Base-by-base conservation (phyloP, 2,888 invertebrate species). In the Drosophila yooni region DNA sequence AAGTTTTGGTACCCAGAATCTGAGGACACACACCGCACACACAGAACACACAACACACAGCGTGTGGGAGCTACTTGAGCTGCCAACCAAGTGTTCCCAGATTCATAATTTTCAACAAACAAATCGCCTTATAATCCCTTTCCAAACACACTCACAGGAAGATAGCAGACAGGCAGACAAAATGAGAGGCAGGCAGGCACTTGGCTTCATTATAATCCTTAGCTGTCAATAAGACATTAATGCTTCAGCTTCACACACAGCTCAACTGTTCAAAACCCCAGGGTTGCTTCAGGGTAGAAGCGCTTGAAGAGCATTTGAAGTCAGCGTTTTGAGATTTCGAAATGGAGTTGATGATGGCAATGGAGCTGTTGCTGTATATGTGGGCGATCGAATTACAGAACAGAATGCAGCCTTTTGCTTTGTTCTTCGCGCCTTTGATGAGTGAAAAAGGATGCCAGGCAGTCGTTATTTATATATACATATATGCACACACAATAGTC, bases 61-160 rank as follows among this genome's bases (percentile, higher is more conserved):
- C 73, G 85, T 84, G 84, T 84, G 88, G 82, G 85, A 87, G 87
- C 83, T 74, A 71, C 80, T 77, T 75, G 65, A 65, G 62, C 33
- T 65, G 53, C 10, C 78, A 52, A 62, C 43, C 62, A 65, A 21
- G 60, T 43, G 74, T 64, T 83, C 86, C 74, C 85, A 88, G 85
- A 86, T 85, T 85, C 85, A 85, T 85, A 85, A 85, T 85, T 85
- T 82, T 86, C 80, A 74, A 86, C 85, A 88, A 85, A 88, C 85
- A 85, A 85, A 88, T 85, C 85, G 85, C 88, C 88, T 88, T 85
- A 85, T 85, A 85, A 85, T 88, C 85, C 85, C 85, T 82, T 88
- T 88, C 82, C 86, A 83, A 85, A 88, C 82, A 80, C 71, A 76
- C 73, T 27, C 46, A 25, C 46, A 25, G 46, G 46, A 46, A 46